Evolutionary conservation across 1,140 invertebrate species (phyloP), one percentile per base, ranked within the genome.

Genomic region (Hyles vespertilio): DNA sequence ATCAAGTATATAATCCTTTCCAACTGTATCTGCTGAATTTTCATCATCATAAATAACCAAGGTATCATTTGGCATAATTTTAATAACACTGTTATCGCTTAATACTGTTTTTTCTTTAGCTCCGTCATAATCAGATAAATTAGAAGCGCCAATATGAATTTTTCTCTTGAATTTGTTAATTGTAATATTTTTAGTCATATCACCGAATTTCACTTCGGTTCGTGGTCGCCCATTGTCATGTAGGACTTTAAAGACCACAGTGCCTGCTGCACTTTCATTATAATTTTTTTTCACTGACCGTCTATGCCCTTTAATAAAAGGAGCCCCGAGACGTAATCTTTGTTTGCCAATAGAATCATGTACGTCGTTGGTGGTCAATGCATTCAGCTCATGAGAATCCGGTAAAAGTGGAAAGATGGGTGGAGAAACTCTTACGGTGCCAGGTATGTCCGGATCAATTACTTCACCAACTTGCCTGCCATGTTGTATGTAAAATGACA

Each of bases 131-230:
- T 40, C 36, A 8, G 36, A 40, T 40, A 8, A 40, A 8, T 40
- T 40, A 8, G 36, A 5, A 0, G 5, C 5, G 36, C 36, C 5
- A 40, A 40, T 40, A 5, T 40, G 36, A 40, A 40, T 5, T 40
- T 40, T 22, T 22, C 22, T 22, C 22, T 22, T 22, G 3, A 6
- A 22, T 50, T 50, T 50, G 7, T 7, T 22, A 3, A 3, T 50
- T 50, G 11, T 3, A 22, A 12, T 12, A 51, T 0, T 51, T 34
- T 34, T n/a, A 43, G 3, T 54, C 3, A 10, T 54, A 12, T 51
- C n/a, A 32, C 65, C 36, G 22, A 77, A 5, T 61, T 70, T 71
- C 5, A 76, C 67, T 61, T 74, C 61, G 45, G 72, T 59, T 65
- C 49, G 67, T 3, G 65, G 56, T 40, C 59, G 6, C 12, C 67